Base-by-base conservation (phyloP, 2,797 vertebrate species). In the Sardinella longiceps region DNA sequence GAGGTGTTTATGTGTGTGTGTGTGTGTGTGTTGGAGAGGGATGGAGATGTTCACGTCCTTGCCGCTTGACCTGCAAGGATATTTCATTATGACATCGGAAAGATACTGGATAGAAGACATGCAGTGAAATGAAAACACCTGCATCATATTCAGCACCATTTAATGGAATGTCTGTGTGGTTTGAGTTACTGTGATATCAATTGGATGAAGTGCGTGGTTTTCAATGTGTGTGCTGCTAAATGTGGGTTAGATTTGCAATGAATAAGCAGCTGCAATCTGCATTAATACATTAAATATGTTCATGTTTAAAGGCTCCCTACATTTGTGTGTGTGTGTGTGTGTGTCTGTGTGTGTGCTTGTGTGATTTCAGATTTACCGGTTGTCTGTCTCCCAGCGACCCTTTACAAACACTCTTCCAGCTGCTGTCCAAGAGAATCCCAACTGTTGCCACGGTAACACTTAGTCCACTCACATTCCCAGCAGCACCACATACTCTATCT, bases 341-440 rank as follows among this genome's bases (percentile, higher is more conserved):
- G 28, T 80, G 39, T 77, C 14, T 87, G 33, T 83, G 33, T 84
- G 80, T 84, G 43, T 23, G 20, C 81, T 2, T 81, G 28, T 88
- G 33, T 85, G 77, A 51, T 77, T 87, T 84, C 91, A 99, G 97
- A 92, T 99, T 99, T 91, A 98, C 96, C 86, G 96, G 94, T 88
- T 97, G 97, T 0, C 90, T 99, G 89, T 93, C 92, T 4, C 85
- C 91, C 89, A 97, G 93, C 0, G 98, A 99, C 88, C 97, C 97
- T 0, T 92, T 99, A 86, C 97, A 98, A 93, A 98, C 97, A 0
- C 91, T 98, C 66, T 98, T 98, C 92, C 97, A 99, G 93, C 94
- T 98, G 86, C 95, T 98, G 92, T 97, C 97, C 0, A 96, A 96
- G 82, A 96, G 96, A 89, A 94, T 96, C 46, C 97, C 97, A 0